Percentiles rank a stretch among this genome's conserved stretches.
phyloP scores from a whole-genome alignment of 2,113 vertebrate species.

The Oreotragus oreotragus region DNA sequence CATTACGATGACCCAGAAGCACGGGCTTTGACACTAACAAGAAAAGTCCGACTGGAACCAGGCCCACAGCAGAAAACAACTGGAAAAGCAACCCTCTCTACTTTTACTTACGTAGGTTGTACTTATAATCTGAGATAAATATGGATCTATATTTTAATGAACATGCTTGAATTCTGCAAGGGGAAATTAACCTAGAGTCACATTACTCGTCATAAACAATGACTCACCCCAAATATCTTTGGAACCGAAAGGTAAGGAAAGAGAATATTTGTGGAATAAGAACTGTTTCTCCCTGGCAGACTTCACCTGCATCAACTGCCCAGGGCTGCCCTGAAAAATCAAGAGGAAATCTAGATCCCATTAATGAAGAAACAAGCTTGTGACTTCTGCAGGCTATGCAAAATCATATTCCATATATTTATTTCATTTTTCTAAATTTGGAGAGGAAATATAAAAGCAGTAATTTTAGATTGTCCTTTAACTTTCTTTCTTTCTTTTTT shows the following conservation, averaged over 20 bases:
- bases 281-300: not conserved
- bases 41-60: not conserved
- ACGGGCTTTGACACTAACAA: not conserved
- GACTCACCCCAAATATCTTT: not conserved
- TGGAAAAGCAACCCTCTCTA: not conserved
- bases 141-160: not conserved
- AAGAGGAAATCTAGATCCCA: not conserved
- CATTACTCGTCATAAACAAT: not conserved
- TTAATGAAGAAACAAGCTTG: not conserved
- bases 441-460: not conserved
- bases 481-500: not conserved
- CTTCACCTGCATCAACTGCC: not conserved
- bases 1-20: not conserved
- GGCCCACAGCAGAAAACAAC: not conserved
- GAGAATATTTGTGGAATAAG: not conserved
- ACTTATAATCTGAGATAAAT: slow-evolving; percentile 7
- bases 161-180: not conserved
- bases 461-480: not conserved
- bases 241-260: not conserved
- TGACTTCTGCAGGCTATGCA: not conserved
- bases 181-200: not conserved
- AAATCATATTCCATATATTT: not conserved
- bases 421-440: not conserved
- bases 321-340: not conserved
- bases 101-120: not conserved